These are phyloP conservation scores for Holotrichia oblita DNA, from an alignment of 1,140 invertebrate species.

Conservation along the genomic window DNA sequence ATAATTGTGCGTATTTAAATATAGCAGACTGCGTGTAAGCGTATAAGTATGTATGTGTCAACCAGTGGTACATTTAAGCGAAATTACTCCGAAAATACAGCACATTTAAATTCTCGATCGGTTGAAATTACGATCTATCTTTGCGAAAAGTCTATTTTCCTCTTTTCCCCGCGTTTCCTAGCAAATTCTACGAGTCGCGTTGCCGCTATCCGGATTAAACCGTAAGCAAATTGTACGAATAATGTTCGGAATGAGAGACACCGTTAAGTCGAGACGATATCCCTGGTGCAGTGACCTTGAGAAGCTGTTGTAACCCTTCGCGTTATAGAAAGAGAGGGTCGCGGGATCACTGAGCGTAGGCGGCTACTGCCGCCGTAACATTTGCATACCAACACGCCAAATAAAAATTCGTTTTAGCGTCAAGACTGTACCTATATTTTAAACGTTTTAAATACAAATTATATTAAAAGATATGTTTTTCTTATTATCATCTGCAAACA, in stretches of 20 bases:
- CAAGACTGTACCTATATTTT: too few relatives aligned
- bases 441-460: too few relatives aligned
- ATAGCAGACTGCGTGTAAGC: neutral
- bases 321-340: neutral
- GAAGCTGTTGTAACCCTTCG: constrained; percentile 20
- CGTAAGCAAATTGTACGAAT: constrained; percentile 32
- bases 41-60: constrained; percentile 20
- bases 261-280: constrained; percentile 27
- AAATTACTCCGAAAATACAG: constrained; percentile 12
- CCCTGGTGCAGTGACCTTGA: constrained; percentile 36
- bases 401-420: too few relatives aligned
- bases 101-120: neutral
- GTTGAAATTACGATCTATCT: neutral
- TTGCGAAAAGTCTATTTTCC: neutral
- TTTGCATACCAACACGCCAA: too few relatives aligned
- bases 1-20: neutral
- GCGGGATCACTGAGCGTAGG: neutral
- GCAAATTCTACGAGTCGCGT: neutral
- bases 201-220: neutral
- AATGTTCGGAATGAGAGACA: constrained; percentile 32
- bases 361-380: neutral
- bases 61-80: neutral
- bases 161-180: neutral
- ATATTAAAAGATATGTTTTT: too few relatives aligned
- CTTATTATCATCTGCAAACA: too few relatives aligned